Conservation (phyloP, 2,888 invertebrate genomes). For the Hypercompe scribonia region DNA sequence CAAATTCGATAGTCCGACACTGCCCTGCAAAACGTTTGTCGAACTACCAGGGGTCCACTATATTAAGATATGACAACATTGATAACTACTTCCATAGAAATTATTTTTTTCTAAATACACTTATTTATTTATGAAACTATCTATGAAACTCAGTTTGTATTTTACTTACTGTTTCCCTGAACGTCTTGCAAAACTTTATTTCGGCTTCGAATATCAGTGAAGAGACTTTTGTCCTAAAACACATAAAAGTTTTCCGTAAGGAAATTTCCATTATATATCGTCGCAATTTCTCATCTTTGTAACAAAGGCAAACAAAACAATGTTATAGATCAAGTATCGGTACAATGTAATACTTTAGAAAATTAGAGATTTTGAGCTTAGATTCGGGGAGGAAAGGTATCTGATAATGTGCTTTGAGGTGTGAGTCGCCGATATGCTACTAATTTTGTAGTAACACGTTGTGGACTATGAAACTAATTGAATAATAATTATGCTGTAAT, state of each 20-base stretch:
- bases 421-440: not conserved
- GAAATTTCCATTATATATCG: not conserved
- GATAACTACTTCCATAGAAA: too few species aligned
- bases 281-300: not conserved
- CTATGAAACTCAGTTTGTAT: not conserved
- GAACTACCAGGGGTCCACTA: too few species aligned
- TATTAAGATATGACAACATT: too few species aligned
- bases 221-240: not conserved
- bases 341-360: not conserved
- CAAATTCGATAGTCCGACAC: too few species aligned
- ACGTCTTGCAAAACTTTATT: not conserved
- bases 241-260: not conserved
- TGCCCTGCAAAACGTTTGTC: too few species aligned
- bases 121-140: not conserved
- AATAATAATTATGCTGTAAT: not conserved
- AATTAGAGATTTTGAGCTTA: too few species aligned
- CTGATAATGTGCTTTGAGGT: not conserved
- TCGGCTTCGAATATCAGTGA: not conserved
- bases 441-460: conserved; percentile 4
- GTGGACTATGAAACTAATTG: too few species aligned
- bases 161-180: not conserved
- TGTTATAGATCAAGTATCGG: not conserved
- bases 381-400: not conserved
- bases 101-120: not conserved
- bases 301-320: not conserved